These are phyloP conservation scores for Bicyclus anynana DNA, from an alignment of 1,140 invertebrate genomes.

Conservation along the genomic window DNA sequence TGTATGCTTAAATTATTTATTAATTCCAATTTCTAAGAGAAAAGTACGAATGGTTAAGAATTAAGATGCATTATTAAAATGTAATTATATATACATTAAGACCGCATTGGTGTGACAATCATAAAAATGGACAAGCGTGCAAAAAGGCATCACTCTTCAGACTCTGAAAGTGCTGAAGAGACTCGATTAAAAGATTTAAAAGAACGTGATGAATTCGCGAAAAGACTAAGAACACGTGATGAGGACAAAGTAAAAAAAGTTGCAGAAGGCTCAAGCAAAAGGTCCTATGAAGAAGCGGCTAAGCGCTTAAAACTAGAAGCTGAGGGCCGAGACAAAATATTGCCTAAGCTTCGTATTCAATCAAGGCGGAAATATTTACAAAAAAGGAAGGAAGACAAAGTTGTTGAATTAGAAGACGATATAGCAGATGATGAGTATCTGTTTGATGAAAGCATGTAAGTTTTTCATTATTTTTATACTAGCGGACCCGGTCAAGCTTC, in stretches of 20 bases:
- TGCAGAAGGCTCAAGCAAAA: conserved; percentile 83
- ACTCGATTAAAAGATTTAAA: conserved; percentile 88
- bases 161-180: conserved; percentile 81
- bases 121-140: conserved; percentile 57
- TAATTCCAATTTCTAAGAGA: too few relatives aligned
- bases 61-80: too few relatives aligned
- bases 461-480: conserved; percentile 28
- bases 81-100: too few relatives aligned
- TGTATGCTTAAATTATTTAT: too few relatives aligned
- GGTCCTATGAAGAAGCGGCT: conserved; percentile 93
- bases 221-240: conserved; percentile 92
- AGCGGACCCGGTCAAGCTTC: too few relatives aligned
- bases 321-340: conserved; percentile 89
- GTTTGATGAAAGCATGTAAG: conserved; percentile 92
- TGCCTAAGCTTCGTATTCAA: conserved; percentile 92
- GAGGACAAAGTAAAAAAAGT: conserved; percentile 92
- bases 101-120: neutral
- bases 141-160: conserved; percentile 75
- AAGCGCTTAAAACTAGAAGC: conserved; percentile 93
- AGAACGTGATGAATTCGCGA: conserved; percentile 96
- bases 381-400: conserved; percentile 97
- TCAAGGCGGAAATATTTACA: conserved; percentile 96
- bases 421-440: conserved; percentile 98
- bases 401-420: conserved; percentile 96
- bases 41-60: too few relatives aligned